Conservation (phyloP, 1,140 invertebrate species). For the Drosophila lini region DNA sequence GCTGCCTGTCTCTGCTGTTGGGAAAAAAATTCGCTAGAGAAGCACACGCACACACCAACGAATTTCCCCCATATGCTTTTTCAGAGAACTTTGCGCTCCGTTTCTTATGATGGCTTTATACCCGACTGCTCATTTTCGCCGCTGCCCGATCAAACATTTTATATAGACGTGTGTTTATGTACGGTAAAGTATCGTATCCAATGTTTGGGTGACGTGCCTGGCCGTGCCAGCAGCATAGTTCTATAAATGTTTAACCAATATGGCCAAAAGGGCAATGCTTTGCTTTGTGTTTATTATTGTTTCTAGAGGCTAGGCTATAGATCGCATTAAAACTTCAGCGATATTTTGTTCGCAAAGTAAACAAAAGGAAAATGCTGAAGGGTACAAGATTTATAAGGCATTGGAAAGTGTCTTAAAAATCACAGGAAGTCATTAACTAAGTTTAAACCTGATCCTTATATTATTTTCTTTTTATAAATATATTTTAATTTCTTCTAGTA, state of each 20-base stretch:
- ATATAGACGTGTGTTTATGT: constrained; percentile 31
- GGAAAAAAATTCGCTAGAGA: constrained; percentile 71
- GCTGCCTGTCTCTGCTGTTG: constrained; percentile 34
- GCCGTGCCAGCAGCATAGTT: constrained; percentile 50
- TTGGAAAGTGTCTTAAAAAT: not conserved
- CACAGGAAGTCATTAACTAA: not conserved
- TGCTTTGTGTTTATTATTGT: constrained; percentile 56
- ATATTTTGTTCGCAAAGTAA: constrained; percentile 12
- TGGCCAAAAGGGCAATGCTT: constrained; percentile 42
- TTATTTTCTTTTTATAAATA: not conserved
- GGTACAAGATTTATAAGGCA: no score
- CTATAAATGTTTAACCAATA: constrained; percentile 67
- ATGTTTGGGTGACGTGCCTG: constrained; percentile 21
- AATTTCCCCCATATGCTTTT: constrained; percentile 13
- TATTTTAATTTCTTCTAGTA: no score
- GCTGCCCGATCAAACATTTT: constrained; percentile 24
- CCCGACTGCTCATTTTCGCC: constrained; percentile 17
- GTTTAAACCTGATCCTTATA: not conserved
- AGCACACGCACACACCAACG: constrained; percentile 20
- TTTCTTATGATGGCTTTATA: constrained; percentile 33
- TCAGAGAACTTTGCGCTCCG: constrained; percentile 43
- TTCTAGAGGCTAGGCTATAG: not conserved
- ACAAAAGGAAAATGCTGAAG: not conserved
- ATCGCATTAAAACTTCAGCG: constrained; percentile 41
- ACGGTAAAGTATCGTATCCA: not conserved